These are phyloP conservation scores for Agonopterix arenella DNA, from an alignment of 2,888 invertebrate species.

Conservation along the genomic window DNA sequence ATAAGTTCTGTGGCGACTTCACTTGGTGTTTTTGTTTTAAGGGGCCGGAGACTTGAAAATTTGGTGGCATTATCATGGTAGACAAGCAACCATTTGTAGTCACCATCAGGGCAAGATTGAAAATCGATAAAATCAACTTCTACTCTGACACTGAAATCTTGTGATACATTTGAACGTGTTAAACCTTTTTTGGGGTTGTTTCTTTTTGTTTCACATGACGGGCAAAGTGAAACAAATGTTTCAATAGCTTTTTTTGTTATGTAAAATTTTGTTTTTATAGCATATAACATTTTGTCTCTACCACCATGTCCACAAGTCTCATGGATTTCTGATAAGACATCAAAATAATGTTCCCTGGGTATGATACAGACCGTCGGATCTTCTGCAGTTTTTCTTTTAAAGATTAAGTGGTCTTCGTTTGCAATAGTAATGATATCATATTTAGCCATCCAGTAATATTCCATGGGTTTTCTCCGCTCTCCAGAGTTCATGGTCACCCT, in stretches of 20 bases:
- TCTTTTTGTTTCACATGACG: conserved; percentile 17
- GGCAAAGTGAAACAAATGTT: conserved; percentile 16
- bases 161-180: conserved; percentile 8
- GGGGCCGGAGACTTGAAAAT: conserved; percentile 27
- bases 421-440: conserved; percentile 3
- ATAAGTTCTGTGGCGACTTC: conserved; percentile 25
- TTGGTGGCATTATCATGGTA: conserved; percentile 38
- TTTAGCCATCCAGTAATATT: conserved; percentile 7
- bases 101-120: conserved; percentile 25
- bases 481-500: not conserved
- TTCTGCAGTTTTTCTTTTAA: conserved; percentile 11
- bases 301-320: conserved; percentile 13
- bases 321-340: conserved; percentile 10
- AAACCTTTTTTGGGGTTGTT: conserved; percentile 16
- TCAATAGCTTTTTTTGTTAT: conserved; percentile 17
- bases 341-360: conserved; percentile 14
- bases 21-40: conserved; percentile 18
- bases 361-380: conserved; percentile 13
- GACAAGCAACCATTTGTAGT: conserved; percentile 34
- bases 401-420: conserved; percentile 10
- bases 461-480: not conserved
- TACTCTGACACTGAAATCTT: conserved; percentile 24
- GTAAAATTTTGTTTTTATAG: conserved; percentile 12
- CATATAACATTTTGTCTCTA: conserved; percentile 14
- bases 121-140: conserved; percentile 30